phyloP scores from a whole-genome alignment of 2,888 invertebrate species.

The Fragum whitleyi region DNA sequence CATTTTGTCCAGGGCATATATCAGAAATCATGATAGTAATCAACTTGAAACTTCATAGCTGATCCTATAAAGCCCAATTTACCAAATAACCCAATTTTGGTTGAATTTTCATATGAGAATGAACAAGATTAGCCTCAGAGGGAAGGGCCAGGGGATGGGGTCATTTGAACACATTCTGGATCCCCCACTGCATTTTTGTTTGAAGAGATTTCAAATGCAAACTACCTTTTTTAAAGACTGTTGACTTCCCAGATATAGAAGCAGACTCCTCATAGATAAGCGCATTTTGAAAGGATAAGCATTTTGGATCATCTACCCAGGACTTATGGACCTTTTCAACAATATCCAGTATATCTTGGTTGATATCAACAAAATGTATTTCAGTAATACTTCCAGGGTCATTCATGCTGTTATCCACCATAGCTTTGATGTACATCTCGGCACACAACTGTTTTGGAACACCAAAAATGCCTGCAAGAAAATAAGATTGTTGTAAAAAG shows the following conservation, averaged over 20 bases:
- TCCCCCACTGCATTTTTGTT: too few relatives aligned
- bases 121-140: too few relatives aligned
- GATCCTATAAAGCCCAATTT: too few relatives aligned
- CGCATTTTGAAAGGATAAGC: slow-evolving; percentile 12
- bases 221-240: background rate
- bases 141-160: too few relatives aligned
- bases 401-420: slow-evolving; percentile 39
- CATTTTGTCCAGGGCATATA: too few relatives aligned
- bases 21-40: too few relatives aligned
- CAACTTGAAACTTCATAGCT: too few relatives aligned
- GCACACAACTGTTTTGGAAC: slow-evolving; percentile 62
- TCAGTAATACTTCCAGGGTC: slow-evolving; percentile 30
- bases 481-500: too few relatives aligned
- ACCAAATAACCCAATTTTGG: too few relatives aligned
- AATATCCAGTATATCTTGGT: slow-evolving; percentile 41
- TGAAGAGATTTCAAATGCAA: too few relatives aligned
- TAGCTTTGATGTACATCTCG: slow-evolving; percentile 58
- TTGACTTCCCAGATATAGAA: background rate
- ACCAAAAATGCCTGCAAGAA: slow-evolving; percentile 54
- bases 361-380: slow-evolving; percentile 60
- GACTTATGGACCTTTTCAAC: slow-evolving; percentile 41
- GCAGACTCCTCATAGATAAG: slow-evolving; percentile 4
- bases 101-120: too few relatives aligned
- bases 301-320: slow-evolving; percentile 20
- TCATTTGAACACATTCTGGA: too few relatives aligned